phyloP scores from a whole-genome alignment of 2,888 invertebrate species.

The Aphelenchoides bicaudatus region DNA sequence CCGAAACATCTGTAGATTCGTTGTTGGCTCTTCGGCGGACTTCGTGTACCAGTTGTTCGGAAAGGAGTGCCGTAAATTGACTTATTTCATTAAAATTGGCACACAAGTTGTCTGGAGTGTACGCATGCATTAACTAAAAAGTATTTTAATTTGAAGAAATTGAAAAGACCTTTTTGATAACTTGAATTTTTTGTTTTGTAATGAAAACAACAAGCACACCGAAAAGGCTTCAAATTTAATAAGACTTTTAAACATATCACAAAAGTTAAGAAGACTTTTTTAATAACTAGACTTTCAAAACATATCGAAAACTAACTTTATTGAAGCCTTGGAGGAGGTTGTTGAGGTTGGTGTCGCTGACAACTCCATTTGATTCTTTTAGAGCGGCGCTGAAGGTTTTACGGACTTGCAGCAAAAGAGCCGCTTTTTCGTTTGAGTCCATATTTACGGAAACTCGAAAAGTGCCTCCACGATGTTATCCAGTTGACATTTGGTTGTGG shows the following conservation, averaged over 20 bases:
- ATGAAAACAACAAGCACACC: too few species aligned
- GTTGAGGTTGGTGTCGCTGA: conserved; percentile 72
- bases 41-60: conserved; percentile 91
- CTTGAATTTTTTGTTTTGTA: too few species aligned
- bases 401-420: conserved; percentile 81
- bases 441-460: too few species aligned
- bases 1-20: conserved; percentile 85
- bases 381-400: conserved; percentile 91
- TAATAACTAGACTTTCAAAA: conserved; percentile 24
- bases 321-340: conserved; percentile 87
- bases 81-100: conserved; percentile 94
- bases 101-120: conserved; percentile 73
- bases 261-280: conserved; percentile 11
- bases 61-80: conserved; percentile 88
- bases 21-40: conserved; percentile 86
- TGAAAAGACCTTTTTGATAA: too few species aligned
- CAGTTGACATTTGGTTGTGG: too few species aligned
- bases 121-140: conserved; percentile 53
- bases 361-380: conserved; percentile 70
- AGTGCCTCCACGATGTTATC: too few species aligned
- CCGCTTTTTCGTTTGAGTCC: background rate
- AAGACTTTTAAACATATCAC: too few species aligned
- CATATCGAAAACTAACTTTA: conserved; percentile 35
- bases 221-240: too few species aligned
- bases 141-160: too few species aligned